Evolutionary conservation across 2,888 invertebrate species (phyloP), one percentile per base, ranked within the genome.

Genomic region (Hydrotaea cyrtoneurina): DNA sequence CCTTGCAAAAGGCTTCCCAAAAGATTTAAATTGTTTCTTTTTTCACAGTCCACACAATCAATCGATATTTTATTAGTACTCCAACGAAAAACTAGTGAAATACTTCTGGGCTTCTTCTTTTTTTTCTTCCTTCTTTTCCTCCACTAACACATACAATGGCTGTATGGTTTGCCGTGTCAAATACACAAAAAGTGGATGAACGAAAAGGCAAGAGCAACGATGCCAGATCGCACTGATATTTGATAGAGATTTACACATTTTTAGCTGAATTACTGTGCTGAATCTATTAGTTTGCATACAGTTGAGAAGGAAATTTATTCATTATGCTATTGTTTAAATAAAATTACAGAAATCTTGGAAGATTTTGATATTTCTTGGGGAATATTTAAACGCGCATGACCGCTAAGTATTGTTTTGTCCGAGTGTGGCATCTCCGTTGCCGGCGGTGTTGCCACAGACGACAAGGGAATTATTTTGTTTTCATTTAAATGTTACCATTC

Each of bases 61-160:
- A 62, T 62, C 62, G 62, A 62, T 62, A 62, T 62, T 62, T 62
- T 62, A 62, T 62, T 62, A 62, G 62, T 62, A 62, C 62, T 31
- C 62, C 62, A 62, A 62, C 62, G 62, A 62, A 62, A 59, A 62
- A 36, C 59, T 59, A n/a, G 59, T 15, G 59, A 59, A 59, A 59
- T 59, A 59, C 23, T 59, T 59, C 62, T 31, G 62, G 23, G 62
- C 62, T 62, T 62, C 62, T 62, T 62, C 62, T 62, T 62, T 62
- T 62, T 31, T 62, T 62, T 62, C 31, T 31, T 62, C 31, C 31
- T 62, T 31, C 31, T 62, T 31, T n/a, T 62, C 31, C 31, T 36
- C n/a, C 62, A 62, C 31, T 17, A 62, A 50, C 50, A 50, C 50
- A 50, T n/a, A 50, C 50, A 50, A 15, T 36, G 11, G 19, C 26